Percentiles rank a stretch among this genome's conserved stretches.
phyloP scores from a whole-genome alignment of 2,888 invertebrate species.

The Torymus auratus region DNA sequence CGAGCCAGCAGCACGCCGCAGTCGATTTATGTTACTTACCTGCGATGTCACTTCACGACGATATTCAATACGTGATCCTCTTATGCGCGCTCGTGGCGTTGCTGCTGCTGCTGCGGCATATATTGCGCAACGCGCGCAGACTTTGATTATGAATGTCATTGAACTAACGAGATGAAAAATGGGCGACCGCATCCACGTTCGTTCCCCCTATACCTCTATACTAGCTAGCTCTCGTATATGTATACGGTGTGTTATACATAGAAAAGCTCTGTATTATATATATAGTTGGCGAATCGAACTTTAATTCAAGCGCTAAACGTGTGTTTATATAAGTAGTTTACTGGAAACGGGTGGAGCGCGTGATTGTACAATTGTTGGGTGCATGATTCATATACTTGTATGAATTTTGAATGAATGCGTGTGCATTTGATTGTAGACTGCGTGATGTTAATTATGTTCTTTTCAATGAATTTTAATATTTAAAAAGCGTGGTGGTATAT shows the following conservation, averaged over 20 bases:
- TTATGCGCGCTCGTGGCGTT: constrained; percentile 9
- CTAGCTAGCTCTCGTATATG: neutral
- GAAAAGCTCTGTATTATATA: too few relatives aligned
- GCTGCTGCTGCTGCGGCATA: neutral
- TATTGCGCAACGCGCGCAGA: constrained; percentile 28
- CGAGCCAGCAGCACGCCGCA: neutral
- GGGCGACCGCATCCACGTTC: constrained; percentile 21
- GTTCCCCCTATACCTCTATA: constrained; percentile 9
- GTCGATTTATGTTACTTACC: constrained; percentile 23
- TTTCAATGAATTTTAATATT: too few relatives aligned
- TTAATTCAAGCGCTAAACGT: too few relatives aligned
- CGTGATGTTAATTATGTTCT: too few relatives aligned
- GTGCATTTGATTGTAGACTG: too few relatives aligned
- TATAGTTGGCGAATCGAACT: too few relatives aligned
- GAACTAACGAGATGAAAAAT: constrained; percentile 53
- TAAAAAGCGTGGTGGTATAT: neutral
- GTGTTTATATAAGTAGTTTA: too few relatives aligned
- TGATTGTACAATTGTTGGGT: too few relatives aligned
- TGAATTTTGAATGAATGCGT: too few relatives aligned
- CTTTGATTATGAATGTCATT: constrained; percentile 52
- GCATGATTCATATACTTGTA: too few relatives aligned
- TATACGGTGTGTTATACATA: too few relatives aligned
- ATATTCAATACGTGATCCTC: constrained; percentile 44
- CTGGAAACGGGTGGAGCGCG: too few relatives aligned
- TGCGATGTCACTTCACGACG: constrained; percentile 15